Percentiles rank a stretch among this genome's conserved stretches.
phyloP scores from a whole-genome alignment of 2,888 invertebrate species.

The Lasioglossum vierecki region DNA sequence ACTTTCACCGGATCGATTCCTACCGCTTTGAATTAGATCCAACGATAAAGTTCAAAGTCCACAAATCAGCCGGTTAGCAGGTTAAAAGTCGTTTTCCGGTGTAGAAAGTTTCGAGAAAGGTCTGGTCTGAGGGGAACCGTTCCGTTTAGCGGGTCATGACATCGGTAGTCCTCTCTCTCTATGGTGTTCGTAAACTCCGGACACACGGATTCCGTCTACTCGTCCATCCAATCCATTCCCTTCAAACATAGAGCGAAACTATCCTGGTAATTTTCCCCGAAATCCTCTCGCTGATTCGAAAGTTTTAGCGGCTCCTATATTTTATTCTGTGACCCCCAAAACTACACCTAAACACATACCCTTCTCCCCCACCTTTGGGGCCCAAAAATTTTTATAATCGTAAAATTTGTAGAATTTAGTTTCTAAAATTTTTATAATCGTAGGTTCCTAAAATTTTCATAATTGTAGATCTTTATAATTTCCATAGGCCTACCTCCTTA shows the following conservation, averaged over 20 bases:
- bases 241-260: neutral
- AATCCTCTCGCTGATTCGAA: neutral
- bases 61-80: constrained; percentile 1
- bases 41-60: neutral
- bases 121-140: neutral
- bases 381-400: too few relatives aligned
- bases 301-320: neutral
- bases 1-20: neutral
- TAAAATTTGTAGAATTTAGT: too few relatives aligned
- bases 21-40: neutral
- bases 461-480: neutral
- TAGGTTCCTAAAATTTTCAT: neutral
- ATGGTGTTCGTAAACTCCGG: constrained; percentile 8
- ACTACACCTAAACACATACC: neutral
- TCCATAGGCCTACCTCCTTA: too few relatives aligned
- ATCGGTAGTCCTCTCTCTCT: neutral
- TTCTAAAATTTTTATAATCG: neutral
- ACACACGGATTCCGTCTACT: constrained; percentile 1
- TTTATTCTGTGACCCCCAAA: neutral
- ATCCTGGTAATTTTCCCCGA: constrained; percentile 3
- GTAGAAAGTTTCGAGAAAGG: constrained; percentile 6
- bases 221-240: neutral
- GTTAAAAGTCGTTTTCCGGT: neutral
- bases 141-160: neutral
- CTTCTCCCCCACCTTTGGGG: neutral